Evolutionary conservation across 2,113 vertebrate genomes (phyloP).

Genomic region (Corythoichthys intestinalis): DNA sequence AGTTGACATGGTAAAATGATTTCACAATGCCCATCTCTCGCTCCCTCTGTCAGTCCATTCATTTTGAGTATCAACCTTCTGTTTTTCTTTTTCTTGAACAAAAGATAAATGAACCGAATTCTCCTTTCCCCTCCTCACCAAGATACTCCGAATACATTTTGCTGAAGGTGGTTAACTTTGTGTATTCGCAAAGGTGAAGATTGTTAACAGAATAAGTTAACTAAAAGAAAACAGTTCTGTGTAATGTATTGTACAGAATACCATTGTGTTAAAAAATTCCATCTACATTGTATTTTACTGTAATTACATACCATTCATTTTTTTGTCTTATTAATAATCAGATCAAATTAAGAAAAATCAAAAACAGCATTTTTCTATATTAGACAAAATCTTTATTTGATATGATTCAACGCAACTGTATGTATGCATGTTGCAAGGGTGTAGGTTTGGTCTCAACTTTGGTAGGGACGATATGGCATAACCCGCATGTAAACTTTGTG

Average conservation of each 20-base stretch:
- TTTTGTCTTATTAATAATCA: neutral
- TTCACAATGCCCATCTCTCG: constrained; percentile 52
- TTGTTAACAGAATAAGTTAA: neutral
- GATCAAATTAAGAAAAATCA: too few species aligned
- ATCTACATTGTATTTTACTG: too few species aligned
- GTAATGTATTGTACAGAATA: neutral
- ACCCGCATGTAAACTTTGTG: too few species aligned
- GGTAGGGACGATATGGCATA: too few species aligned
- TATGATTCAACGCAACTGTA: too few species aligned
- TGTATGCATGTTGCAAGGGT: too few species aligned
- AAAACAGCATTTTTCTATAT: too few species aligned
- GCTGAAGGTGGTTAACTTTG: neutral
- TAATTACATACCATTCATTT: neutral
- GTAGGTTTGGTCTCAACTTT: too few species aligned
- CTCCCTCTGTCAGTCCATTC: constrained; percentile 35
- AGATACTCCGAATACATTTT: neutral
- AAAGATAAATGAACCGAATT: constrained; percentile 53
- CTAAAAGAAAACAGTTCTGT: neutral
- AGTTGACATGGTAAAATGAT: constrained; percentile 55
- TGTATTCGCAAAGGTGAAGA: neutral
- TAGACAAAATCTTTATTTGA: too few species aligned
- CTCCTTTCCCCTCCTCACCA: constrained; percentile 31
- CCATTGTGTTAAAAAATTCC: too few species aligned
- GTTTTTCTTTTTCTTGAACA: constrained; percentile 55
- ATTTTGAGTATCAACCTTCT: constrained; percentile 22